Percentiles rank a stretch among this genome's conserved stretches.
Conservation (phyloP, 2,797 vertebrate genomes). For the Rousettus madagascariensis region DNA sequence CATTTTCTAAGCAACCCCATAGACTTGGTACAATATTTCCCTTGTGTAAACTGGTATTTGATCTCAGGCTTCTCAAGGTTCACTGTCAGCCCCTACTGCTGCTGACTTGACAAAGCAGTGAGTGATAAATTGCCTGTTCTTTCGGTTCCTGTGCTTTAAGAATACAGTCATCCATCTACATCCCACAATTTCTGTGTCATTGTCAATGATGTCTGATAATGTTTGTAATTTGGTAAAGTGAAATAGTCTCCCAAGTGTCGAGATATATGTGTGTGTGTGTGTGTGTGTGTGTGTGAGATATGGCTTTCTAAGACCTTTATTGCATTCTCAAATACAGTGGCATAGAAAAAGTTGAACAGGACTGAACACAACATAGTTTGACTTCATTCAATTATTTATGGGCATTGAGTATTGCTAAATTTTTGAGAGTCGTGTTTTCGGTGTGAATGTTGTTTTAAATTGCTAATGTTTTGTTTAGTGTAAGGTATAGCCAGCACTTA, state of each 20-base stretch:
- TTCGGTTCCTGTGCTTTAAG: neutral
- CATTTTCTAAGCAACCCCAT: neutral
- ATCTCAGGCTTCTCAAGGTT: neutral
- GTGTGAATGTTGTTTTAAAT: neutral
- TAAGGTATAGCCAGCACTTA: neutral
- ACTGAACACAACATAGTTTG: neutral
- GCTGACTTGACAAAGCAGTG: neutral
- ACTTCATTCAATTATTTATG: neutral
- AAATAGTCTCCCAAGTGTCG: conserved; percentile 9
- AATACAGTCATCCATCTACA: neutral
- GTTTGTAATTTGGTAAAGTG: neutral
- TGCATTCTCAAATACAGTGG: neutral
- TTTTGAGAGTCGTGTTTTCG: neutral
- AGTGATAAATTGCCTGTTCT: conserved; percentile 30
- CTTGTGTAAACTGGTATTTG: conserved; percentile 16
- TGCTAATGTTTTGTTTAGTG: conserved; percentile 6
- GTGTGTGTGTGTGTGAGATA: no score
- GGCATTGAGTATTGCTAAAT: neutral
- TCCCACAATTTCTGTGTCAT: neutral
- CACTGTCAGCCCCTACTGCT: neutral
- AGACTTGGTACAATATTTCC: neutral
- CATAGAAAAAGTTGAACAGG: neutral
- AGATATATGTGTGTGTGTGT: neutral
- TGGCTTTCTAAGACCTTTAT: neutral
- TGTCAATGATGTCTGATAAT: neutral